phyloP scores from a whole-genome alignment of 2,888 invertebrate species.

The Brachynemurus nebulosus region DNA sequence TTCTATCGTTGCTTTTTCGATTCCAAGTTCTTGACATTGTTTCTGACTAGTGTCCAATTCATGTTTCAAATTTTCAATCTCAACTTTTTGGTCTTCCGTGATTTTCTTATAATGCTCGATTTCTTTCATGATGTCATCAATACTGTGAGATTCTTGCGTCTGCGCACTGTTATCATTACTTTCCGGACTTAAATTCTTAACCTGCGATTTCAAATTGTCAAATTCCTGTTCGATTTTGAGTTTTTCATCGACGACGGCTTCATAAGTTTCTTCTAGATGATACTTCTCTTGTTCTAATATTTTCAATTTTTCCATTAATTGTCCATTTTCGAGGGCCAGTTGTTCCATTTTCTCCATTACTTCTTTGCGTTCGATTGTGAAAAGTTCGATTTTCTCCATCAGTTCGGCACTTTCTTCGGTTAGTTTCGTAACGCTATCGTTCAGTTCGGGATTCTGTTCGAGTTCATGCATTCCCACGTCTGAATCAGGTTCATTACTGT shows the following conservation, averaged over 20 bases:
- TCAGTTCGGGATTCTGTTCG: constrained; percentile 31
- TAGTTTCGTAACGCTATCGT: constrained; percentile 42
- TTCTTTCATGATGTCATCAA: constrained; percentile 22
- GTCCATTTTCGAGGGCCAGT: constrained; percentile 44
- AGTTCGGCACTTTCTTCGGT: constrained; percentile 51
- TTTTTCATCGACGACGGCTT: constrained; percentile 34
- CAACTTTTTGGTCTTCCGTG: constrained; percentile 31
- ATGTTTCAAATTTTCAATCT: constrained; percentile 27
- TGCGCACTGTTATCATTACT: too few relatives aligned
- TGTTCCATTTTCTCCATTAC: constrained; percentile 54
- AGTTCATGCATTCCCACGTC: constrained; percentile 21
- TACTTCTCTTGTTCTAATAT: constrained; percentile 34
- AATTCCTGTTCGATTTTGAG: constrained; percentile 33
- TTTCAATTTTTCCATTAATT: constrained; percentile 35
- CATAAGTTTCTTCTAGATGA: constrained; percentile 30
- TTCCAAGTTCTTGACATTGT: constrained; percentile 17
- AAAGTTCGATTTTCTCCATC: constrained; percentile 51
- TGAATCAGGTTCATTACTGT: constrained; percentile 22
- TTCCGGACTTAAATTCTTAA: constrained; percentile 22
- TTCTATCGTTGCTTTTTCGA: constrained; percentile 21
- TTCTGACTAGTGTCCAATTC: constrained; percentile 22
- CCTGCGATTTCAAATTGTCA: constrained; percentile 28
- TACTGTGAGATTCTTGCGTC: too few relatives aligned
- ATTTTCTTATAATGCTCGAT: constrained; percentile 27
- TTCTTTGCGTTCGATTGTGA: constrained; percentile 52